phyloP scores from a whole-genome alignment of 2,113 vertebrate species.

The Thryonomys swinderianus region DNA sequence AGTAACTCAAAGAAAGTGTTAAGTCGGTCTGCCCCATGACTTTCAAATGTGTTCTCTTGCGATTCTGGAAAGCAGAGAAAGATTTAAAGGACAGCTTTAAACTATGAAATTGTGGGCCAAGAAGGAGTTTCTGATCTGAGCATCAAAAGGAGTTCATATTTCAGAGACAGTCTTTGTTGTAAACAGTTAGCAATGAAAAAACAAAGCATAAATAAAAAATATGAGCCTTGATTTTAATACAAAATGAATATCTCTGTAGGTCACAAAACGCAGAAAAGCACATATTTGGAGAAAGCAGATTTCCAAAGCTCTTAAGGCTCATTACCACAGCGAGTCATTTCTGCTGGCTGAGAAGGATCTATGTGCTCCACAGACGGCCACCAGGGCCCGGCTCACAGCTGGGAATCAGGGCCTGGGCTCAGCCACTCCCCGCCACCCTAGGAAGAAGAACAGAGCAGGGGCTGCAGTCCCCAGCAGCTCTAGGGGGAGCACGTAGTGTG shows the following conservation, averaged over 20 bases:
- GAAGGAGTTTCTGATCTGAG: conserved; percentile 30
- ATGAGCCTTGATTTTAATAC: background rate
- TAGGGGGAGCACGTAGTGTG: background rate
- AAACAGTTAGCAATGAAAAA: background rate
- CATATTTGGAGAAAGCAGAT: background rate
- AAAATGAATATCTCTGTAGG: background rate
- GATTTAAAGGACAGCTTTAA: background rate
- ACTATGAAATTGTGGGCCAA: background rate
- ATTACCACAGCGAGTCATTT: conserved; percentile 1
- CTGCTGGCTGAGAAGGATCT: background rate
- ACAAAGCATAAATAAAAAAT: background rate
- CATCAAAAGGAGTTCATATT: background rate
- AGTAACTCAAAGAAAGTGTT: background rate
- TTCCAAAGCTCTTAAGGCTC: background rate
- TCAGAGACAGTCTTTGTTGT: background rate
- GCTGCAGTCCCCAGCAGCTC: too few relatives aligned
- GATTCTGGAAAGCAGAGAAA: background rate
- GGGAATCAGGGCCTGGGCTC: background rate
- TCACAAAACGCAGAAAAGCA: background rate
- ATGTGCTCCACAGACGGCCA: background rate
- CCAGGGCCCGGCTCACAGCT: background rate
- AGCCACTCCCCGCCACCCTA: background rate
- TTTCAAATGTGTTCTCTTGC: background rate
- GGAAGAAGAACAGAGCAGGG: background rate
- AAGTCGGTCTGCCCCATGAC: background rate